Evolutionary conservation across 1,140 invertebrate genomes (phyloP).

Genomic region (Platyura marginata): DNA sequence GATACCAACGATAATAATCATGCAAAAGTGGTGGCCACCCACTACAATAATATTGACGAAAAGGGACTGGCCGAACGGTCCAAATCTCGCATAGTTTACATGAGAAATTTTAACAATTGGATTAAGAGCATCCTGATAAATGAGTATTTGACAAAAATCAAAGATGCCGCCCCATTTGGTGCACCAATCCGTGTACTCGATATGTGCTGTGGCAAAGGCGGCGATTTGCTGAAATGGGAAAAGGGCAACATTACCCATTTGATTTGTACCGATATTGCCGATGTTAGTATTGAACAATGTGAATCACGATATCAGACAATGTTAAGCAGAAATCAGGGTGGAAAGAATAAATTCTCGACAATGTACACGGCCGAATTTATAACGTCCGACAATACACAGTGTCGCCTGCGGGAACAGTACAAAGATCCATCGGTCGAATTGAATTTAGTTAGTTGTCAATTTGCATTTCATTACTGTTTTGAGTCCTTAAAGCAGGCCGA

Average conservation of each 20-base stretch:
- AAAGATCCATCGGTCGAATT: slow-evolving; percentile 55
- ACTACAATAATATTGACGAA: slow-evolving; percentile 74
- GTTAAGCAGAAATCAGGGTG: slow-evolving; percentile 11
- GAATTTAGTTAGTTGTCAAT: slow-evolving; percentile 91
- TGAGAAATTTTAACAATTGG: slow-evolving; percentile 99
- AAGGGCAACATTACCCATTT: slow-evolving; percentile 66
- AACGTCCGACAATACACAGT: slow-evolving; percentile 76
- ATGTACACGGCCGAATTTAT: slow-evolving; percentile 82
- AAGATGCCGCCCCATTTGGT: slow-evolving; percentile 35
- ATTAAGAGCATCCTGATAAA: slow-evolving; percentile 86
- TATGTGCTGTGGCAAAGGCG: slow-evolving; percentile 87
- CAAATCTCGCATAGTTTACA: slow-evolving; percentile 76
- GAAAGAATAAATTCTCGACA: slow-evolving; percentile 14
- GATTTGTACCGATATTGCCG: slow-evolving; percentile 91
- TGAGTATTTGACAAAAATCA: slow-evolving; percentile 44
- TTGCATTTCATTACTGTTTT: slow-evolving; percentile 94
- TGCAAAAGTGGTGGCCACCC: slow-evolving; percentile 49
- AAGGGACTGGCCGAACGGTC: slow-evolving; percentile 57
- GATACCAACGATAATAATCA: too few relatives aligned
- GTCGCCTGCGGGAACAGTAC: slow-evolving; percentile 50
- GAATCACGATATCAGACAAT: slow-evolving; percentile 45
- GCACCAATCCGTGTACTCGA: slow-evolving; percentile 42
- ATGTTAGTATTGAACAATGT: slow-evolving; percentile 78
- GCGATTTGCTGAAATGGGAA: slow-evolving; percentile 90
- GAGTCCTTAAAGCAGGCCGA: slow-evolving; percentile 81